Evolutionary conservation across 2,113 vertebrate genomes (phyloP).

Genomic region (zebrafish (Danio rerio)): DNA sequence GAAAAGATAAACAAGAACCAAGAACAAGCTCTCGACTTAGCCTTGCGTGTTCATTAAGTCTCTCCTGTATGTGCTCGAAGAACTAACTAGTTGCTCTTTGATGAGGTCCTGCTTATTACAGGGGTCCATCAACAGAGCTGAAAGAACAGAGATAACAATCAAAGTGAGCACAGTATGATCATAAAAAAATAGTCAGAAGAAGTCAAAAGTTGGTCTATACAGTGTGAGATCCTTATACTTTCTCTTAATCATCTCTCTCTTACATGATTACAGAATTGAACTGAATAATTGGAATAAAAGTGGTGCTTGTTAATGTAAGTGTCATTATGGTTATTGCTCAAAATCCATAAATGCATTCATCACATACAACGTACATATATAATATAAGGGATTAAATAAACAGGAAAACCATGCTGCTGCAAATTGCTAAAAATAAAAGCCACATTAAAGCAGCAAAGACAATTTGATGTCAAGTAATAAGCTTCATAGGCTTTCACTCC

Average conservation of each 20-base stretch:
- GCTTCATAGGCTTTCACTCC: neutral
- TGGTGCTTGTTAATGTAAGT: neutral
- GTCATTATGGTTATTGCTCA: too few species aligned
- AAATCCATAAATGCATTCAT: too few species aligned
- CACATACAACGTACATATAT: too few species aligned
- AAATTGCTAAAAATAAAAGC: slow-evolving; percentile 8
- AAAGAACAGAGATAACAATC: slow-evolving; percentile 21
- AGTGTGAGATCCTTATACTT: neutral
- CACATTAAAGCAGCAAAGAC: slow-evolving; percentile 2
- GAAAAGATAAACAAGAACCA: slow-evolving; percentile 14
- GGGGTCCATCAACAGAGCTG: neutral
- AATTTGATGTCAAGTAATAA: neutral
- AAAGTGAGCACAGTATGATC: neutral
- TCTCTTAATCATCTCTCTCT: neutral
- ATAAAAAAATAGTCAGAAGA: neutral
- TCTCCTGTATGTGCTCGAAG: neutral
- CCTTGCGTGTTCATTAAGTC: slow-evolving; percentile 17
- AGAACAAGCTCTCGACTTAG: neutral
- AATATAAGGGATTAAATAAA: too few species aligned
- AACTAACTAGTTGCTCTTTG: slow-evolving; percentile 11
- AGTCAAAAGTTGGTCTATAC: neutral
- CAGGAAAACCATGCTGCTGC: neutral
- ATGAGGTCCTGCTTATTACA: slow-evolving; percentile 27
- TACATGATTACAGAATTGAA: slow-evolving; percentile 13
- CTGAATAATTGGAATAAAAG: neutral